Base-by-base conservation (phyloP, 2,888 invertebrate genomes). In the Hirtodrosophila trivittata region DNA sequence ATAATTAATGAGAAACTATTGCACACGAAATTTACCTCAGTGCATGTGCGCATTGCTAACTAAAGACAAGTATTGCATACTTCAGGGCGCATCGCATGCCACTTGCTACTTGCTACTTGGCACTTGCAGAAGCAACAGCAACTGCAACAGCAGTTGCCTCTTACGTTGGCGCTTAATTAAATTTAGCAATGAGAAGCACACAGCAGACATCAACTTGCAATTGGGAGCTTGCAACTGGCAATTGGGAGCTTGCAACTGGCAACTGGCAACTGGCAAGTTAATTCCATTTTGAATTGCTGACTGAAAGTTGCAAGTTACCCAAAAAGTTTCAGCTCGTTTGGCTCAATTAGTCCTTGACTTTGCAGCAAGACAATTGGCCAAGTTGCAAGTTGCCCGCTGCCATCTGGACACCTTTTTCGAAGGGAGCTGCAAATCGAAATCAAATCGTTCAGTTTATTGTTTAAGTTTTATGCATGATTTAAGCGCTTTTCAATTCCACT, bases 131-230 rank as follows among this genome's bases (percentile, higher is more conserved):
- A 10, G 32, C 60, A 42, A 21, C 42, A n/a, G n/a, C n/a, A n/a
- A n/a, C n/a, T n/a, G n/a, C n/a, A n/a, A n/a, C n/a, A n/a, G 12
- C 5, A 41, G 41, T 28, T 21, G 21, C 35, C 50, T 9, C 28
- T 9, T n/a, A 28, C 7, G 1, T 4, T 42, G 50, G 45, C 66
- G 59, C 69, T 45, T 80, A 75, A 80, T 84, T 80, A 50, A 73
- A 65, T 84, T 77, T 54, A 28, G 30, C 39, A 37, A 25, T n/a
- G 30, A 21, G 5, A 3, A 35, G 13, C 12, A 7, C 1, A 12
- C 45, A 47, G 37, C 33, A 25, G 14, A 35, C 12, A 35, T 12
- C 13, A 35, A 35, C 13, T 35, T 35, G 25, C 9, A 32, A 32
- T 8, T 10, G 7, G 12, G 6, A 7, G n/a, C 9, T 9, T 10